phyloP scores from a whole-genome alignment of 2,888 invertebrate species.

The Dynastes hyllus region DNA sequence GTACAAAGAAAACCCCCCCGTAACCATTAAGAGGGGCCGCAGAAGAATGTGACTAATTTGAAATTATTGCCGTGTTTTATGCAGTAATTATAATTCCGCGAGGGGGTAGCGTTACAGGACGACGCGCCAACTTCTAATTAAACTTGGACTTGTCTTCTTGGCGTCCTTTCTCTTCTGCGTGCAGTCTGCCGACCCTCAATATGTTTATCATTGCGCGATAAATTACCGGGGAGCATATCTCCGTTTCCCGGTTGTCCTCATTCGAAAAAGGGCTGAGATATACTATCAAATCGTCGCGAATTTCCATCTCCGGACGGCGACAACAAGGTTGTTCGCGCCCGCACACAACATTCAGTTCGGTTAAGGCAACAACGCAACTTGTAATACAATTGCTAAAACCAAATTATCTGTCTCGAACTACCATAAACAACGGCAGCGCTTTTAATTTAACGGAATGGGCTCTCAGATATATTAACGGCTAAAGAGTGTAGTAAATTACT shows the following conservation, averaged over 20 bases:
- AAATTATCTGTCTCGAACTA: conserved; percentile 31
- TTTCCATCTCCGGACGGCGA: conserved; percentile 38
- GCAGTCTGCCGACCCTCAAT: conserved; percentile 36
- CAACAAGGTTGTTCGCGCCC: background rate
- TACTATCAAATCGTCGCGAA: conserved; percentile 39
- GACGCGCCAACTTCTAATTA: conserved; percentile 58
- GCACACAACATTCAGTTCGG: background rate
- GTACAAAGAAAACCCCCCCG: conserved; percentile 8
- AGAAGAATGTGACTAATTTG: conserved; percentile 60
- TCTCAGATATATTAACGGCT: conserved; percentile 22
- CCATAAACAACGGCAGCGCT: conserved; percentile 37
- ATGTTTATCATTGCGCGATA: conserved; percentile 40
- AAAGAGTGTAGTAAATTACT: background rate
- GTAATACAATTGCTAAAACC: conserved; percentile 40
- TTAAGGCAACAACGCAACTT: conserved; percentile 21
- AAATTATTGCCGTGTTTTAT: conserved; percentile 60
- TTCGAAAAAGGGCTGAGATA: conserved; percentile 43
- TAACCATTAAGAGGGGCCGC: conserved; percentile 33
- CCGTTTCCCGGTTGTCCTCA: conserved; percentile 30
- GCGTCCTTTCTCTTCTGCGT: conserved; percentile 24
- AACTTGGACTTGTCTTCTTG: conserved; percentile 55
- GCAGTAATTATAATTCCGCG: conserved; percentile 60
- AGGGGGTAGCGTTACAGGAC: conserved; percentile 55
- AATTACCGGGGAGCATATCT: conserved; percentile 28
- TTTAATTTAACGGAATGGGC: conserved; percentile 39